Evolutionary conservation across 2,888 invertebrate species (phyloP).

Genomic region (Drosophila rubida): DNA sequence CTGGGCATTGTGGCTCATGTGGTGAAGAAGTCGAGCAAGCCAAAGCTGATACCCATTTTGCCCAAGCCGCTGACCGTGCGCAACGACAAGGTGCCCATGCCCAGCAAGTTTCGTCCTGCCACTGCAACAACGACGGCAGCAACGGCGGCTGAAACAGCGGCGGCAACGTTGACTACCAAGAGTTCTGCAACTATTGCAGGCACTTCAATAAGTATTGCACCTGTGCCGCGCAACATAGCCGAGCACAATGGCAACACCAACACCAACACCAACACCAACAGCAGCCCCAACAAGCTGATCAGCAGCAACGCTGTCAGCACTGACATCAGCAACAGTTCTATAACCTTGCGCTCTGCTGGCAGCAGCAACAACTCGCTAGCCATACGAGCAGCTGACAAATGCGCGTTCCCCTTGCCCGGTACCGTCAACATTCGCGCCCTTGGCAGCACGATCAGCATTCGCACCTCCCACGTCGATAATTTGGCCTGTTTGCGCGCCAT

Average conservation of each 20-base stretch:
- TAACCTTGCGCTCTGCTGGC: background rate
- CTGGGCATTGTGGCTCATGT: background rate
- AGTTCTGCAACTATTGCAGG: too few relatives aligned
- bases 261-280: background rate
- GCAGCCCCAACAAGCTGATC: background rate
- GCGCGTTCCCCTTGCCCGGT: too few relatives aligned
- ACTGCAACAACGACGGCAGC: background rate
- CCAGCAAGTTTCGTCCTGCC: background rate
- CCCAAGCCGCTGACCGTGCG: slow-evolving; percentile 9
- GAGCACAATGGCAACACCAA: background rate
- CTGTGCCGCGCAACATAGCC: background rate
- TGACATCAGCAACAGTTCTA: background rate
- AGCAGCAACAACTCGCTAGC: background rate
- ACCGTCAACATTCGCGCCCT: too few relatives aligned
- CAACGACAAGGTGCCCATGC: slow-evolving; percentile 5
- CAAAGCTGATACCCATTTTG: slow-evolving; percentile 9
- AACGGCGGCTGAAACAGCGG: background rate
- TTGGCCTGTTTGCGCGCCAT: too few relatives aligned
- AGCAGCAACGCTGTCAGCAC: background rate
- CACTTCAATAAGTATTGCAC: too few relatives aligned
- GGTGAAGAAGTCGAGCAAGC: background rate
- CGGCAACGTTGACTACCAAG: background rate
- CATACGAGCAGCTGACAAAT: background rate
- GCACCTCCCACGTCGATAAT: background rate
- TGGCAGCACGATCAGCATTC: background rate